Evolutionary conservation across 2,888 invertebrate species (phyloP), one percentile per base, ranked within the genome.

Genomic region (Augochlorella aurata): DNA sequence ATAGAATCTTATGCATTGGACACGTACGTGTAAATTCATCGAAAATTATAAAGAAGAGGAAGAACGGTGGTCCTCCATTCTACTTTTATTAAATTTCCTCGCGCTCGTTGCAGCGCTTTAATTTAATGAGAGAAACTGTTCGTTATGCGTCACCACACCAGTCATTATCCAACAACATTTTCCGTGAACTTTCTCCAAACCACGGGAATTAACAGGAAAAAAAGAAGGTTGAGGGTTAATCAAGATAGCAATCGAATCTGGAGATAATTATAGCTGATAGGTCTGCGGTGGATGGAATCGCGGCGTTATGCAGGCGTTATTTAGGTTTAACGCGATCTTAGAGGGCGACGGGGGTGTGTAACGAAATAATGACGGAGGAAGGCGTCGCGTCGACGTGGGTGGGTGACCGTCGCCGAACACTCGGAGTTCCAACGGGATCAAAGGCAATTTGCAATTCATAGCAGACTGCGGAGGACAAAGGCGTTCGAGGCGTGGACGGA

Each of bases 391-490:
- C 24, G 8, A 1, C 38, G 38, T 38, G 61, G 61, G 61, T 16
- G 50, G 52, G 67, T 65, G 49, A 50, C 24, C 24, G 45, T 63
- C 50, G 67, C 49, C 24, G 67, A 68, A 74, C 47, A 45, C 50
- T 8, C 29, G 21, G 14, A 38, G n/a, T 54, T 66, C n/a, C 21
- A 5, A 4, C 16, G 10, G 67, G 72, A 78, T 80, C 78, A 29
- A 24, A 61, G 80, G 16, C 47, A 61, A 71, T 80, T 78, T 80
- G 80, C 79, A 80, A 80, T 78, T 72, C 79, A 80, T 77, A 78
- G 67, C 58, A 67, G n/a, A 38, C 14, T 16, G n/a, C 24, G 14
- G 50, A 14, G 16, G 49, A 58, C 54, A 58, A 68, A 61, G 58
- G 77, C n/a, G 45, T n/a, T 9, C 52, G 47, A 38, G 7, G 21